Conservation (phyloP, 2,888 invertebrate genomes). For the Arge pagana region DNA sequence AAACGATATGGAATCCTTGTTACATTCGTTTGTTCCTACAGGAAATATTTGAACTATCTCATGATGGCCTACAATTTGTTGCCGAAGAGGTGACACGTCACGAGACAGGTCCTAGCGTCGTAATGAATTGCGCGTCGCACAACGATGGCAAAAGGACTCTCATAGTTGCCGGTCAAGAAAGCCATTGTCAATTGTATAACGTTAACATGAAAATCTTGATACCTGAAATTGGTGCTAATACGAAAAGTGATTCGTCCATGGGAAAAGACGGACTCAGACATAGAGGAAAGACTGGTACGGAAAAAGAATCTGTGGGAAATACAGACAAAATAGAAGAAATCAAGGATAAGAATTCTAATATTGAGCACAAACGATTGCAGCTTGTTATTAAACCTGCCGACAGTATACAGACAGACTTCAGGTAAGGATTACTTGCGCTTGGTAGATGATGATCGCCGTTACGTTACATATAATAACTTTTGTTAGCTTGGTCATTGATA, state of each 20-base stretch:
- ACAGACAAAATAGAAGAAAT: conserved; percentile 38
- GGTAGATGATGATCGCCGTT: background rate
- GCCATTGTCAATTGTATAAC: conserved; percentile 84
- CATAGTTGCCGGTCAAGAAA: conserved; percentile 89
- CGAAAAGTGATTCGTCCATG: conserved; percentile 54
- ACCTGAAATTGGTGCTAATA: conserved; percentile 59
- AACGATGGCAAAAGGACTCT: conserved; percentile 75
- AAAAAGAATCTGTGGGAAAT: conserved; percentile 25
- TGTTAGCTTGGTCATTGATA: too few relatives aligned
- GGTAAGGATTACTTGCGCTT: conserved; percentile 55
- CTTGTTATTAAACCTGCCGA: conserved; percentile 78
- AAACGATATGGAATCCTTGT: too few relatives aligned
- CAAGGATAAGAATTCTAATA: conserved; percentile 43
- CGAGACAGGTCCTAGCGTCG: conserved; percentile 86
- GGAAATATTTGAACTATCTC: conserved; percentile 92
- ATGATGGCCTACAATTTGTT: conserved; percentile 80
- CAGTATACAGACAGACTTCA: conserved; percentile 85
- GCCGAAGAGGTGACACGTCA: conserved; percentile 88
- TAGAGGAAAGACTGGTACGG: conserved; percentile 61
- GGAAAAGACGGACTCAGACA: conserved; percentile 58
- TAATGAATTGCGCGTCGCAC: conserved; percentile 87
- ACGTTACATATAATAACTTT: too few relatives aligned
- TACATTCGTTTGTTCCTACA: conserved; percentile 56
- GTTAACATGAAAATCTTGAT: conserved; percentile 62
- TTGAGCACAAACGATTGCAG: conserved; percentile 65